Conservation (phyloP, 2,113 vertebrate species). For the Phaethornis superciliosus region DNA sequence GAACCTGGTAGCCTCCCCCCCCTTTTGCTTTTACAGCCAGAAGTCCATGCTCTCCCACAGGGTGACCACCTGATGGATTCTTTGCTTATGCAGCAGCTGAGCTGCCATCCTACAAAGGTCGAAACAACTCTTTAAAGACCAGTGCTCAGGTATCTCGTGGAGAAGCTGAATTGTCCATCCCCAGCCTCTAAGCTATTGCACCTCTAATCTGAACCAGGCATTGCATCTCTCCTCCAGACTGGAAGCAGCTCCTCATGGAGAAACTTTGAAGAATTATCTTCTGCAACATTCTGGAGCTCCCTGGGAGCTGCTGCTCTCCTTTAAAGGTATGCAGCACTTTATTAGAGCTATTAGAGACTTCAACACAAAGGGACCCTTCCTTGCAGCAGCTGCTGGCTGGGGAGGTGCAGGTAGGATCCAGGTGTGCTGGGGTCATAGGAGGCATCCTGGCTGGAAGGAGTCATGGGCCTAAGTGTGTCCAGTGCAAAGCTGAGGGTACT, state of each 20-base stretch:
- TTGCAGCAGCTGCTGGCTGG: neutral
- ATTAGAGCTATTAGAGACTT: neutral
- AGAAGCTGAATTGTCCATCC: neutral
- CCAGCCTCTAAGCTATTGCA: too few relatives aligned
- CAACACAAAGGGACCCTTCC: neutral
- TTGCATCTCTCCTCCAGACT: neutral
- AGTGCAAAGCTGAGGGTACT: neutral
- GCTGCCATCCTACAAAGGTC: neutral
- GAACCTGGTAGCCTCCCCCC: neutral
- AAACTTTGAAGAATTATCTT: neutral
- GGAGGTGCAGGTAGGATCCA: neutral
- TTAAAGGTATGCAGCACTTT: neutral
- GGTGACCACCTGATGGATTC: neutral
- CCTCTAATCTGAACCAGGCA: neutral
- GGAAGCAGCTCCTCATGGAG: neutral
- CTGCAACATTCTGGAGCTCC: neutral
- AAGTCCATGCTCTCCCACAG: neutral
- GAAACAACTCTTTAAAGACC: neutral
- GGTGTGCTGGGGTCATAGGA: rapidly evolving
- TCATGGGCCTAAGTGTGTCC: rapidly evolving
- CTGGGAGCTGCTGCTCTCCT: neutral
- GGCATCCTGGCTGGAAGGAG: neutral
- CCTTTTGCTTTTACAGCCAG: neutral
- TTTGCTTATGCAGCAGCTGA: neutral
- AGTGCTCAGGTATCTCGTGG: neutral